Conservation (phyloP, 2,797 vertebrate genomes). For the Parauchenoglanis punctatus region DNA sequence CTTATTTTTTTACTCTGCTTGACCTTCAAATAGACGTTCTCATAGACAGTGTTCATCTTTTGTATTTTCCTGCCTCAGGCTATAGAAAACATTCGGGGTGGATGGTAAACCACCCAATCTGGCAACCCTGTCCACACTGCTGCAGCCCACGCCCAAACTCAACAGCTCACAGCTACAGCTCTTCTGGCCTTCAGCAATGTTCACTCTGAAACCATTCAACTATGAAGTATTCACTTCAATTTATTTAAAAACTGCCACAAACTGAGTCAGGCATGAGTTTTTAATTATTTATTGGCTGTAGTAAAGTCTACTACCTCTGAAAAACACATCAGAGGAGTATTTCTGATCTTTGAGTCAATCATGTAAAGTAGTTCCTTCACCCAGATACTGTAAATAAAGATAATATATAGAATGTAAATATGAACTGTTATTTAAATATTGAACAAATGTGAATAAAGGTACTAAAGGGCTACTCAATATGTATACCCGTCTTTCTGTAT, state of each 20-base stretch:
- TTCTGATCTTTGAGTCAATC: background rate
- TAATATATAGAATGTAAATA: background rate
- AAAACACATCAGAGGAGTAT: background rate
- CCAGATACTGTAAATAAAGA: background rate
- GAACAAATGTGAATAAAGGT: background rate
- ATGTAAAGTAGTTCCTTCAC: background rate
- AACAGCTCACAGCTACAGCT: conserved; percentile 37
- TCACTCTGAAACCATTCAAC: background rate
- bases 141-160: conserved; percentile 57
- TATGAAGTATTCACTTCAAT: background rate
- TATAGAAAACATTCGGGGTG: background rate
- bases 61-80: background rate
- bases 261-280: background rate
- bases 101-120: background rate
- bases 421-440: background rate
- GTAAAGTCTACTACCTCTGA: background rate
- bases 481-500: too few species aligned
- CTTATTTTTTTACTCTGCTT: background rate
- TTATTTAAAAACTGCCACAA: background rate
- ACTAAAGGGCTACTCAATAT: background rate
- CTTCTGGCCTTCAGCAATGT: conserved; percentile 9
- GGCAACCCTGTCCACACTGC: conserved; percentile 26
- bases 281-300: background rate
- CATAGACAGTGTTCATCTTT: background rate
- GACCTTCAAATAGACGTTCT: background rate